Base-by-base conservation (phyloP, 2,797 vertebrate species). In the Xyrichtys novacula region DNA sequence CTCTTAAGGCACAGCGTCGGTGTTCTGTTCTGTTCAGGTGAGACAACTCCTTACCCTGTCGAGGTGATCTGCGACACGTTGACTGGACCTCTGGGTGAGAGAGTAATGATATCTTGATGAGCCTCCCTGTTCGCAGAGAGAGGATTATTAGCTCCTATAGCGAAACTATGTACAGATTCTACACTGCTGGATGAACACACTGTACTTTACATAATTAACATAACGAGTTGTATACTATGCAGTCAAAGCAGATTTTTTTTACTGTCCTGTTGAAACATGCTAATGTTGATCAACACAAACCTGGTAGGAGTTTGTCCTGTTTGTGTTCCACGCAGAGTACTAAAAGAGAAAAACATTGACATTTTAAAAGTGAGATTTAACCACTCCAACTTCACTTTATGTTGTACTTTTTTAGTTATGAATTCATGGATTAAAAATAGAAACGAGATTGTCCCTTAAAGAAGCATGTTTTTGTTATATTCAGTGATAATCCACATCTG, bases 31-130 rank as follows among this genome's bases (percentile, higher is more conserved):
- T 62, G 20, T 39, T 34, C 19, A 44, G 46, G 23, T 22, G 1
- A 74, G 4, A 36, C 17, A 38, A 31, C 7, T 46, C 74, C 86
- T 87, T 84, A 94, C 93, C 82, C 48, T 68, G 2, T 64, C 7
- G 16, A 92, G 38, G 20, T 81, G 75, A 20, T 74, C 69, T 12
- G n/a, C 7, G 1, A 91, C 40, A 48, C 44, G 17, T 2, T 66
- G 50, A 1, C 68, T 16, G 1, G 68, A 56, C 31, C 2, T 1
- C 19, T 61, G 1, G 62, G 42, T 80, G 28, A 22, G 0, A 17
- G 64, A 66, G 12, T 0, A 62, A 3, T 26, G 19, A 62, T 64
- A 76, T 36, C 11, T 42, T 4, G 47, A 55, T 15, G 78, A 65
- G 22, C 44, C 8, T n/a, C 12, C 42, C 90, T 93, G 74, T 26